These are phyloP conservation scores for Petaurus breviceps DNA, from an alignment of 2,113 vertebrate genomes.

Conservation along the genomic window DNA sequence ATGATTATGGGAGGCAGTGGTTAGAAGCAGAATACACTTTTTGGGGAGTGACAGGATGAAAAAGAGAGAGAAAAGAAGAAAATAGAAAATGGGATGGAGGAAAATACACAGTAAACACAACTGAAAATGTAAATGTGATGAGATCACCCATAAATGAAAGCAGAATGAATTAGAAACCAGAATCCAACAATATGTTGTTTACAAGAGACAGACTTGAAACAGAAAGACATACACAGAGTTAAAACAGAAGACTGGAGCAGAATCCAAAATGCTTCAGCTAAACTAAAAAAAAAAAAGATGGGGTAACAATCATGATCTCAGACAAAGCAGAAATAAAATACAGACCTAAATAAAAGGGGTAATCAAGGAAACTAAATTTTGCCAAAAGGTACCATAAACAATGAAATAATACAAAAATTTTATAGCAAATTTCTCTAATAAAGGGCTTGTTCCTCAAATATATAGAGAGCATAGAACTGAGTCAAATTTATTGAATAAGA, in stretches of 20 bases:
- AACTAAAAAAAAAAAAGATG: neutral
- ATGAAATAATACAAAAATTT: neutral
- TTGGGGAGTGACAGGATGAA: neutral
- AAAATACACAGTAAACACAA: neutral
- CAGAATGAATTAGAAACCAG: neutral
- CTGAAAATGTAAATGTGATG: neutral
- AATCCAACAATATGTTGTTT: neutral
- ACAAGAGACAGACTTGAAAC: neutral
- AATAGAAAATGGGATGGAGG: neutral
- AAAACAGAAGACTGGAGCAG: neutral
- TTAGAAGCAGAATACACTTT: neutral
- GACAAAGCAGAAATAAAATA: neutral
- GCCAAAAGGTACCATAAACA: neutral
- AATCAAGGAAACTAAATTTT: neutral
- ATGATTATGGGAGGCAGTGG: neutral
- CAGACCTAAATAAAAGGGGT: neutral
- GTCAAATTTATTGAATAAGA: neutral
- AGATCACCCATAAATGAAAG: neutral
- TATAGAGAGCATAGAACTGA: neutral
- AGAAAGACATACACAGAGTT: neutral
- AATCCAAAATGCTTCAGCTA: neutral
- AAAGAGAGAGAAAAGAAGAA: neutral
- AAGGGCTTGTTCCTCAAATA: neutral
- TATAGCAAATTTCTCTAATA: neutral
- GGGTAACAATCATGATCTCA: neutral